Evolutionary conservation across 2,888 invertebrate genomes (phyloP).

Genomic region (Venusia cambrica): DNA sequence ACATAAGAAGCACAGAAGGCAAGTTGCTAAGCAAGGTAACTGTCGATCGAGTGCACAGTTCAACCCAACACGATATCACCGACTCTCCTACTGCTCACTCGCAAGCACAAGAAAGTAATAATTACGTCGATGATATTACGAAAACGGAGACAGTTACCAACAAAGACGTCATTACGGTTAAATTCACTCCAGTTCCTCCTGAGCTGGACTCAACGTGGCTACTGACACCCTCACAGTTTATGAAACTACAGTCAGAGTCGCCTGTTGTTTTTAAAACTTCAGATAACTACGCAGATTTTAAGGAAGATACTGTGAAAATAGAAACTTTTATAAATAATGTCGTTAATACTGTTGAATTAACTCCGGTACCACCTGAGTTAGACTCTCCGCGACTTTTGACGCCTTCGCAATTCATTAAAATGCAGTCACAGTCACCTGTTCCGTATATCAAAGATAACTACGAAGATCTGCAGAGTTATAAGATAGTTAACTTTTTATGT

Average conservation of each 20-base stretch:
- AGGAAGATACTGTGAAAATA: conserved; percentile 61
- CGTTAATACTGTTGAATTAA: conserved; percentile 69
- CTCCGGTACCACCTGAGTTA: conserved; percentile 62
- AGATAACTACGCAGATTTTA: conserved; percentile 62
- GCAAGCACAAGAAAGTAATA: conserved; percentile 46
- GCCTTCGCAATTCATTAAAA: conserved; percentile 41
- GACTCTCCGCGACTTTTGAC: conserved; percentile 50
- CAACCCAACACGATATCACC: conserved; percentile 64
- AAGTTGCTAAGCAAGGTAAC: conserved; percentile 76
- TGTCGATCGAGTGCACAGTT: conserved; percentile 68
- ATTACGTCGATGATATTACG: conserved; percentile 59
- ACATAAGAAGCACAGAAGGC: conserved; percentile 71
- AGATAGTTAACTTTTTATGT: conserved; percentile 67
- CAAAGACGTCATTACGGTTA: conserved; percentile 72
- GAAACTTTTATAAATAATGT: conserved; percentile 72
- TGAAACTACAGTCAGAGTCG: conserved; percentile 20
- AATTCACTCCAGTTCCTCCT: conserved; percentile 69
- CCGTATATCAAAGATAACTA: conserved; percentile 51
- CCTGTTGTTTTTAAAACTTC: no score
- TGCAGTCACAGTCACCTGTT: conserved; percentile 16
- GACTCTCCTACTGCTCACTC: conserved; percentile 58
- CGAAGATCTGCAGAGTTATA: conserved; percentile 71
- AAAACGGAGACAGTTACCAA: conserved; percentile 75
- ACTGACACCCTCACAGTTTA: conserved; percentile 46
- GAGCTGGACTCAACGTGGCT: conserved; percentile 58